These are phyloP conservation scores for Myiotriccus ornatus DNA, from an alignment of 2,797 vertebrate species.

Conservation along the genomic window DNA sequence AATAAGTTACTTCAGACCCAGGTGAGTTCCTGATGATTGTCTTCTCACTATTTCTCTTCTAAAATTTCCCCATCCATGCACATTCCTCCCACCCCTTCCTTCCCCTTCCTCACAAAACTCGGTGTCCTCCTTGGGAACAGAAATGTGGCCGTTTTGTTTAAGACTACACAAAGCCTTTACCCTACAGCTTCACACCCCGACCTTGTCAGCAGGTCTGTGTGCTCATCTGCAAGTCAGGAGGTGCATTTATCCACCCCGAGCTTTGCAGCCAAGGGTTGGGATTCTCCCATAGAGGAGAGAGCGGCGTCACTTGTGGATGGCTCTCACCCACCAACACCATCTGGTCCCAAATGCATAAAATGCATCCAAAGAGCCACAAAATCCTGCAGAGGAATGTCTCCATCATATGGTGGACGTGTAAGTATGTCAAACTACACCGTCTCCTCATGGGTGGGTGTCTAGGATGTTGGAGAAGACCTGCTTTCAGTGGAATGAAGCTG, in stretches of 20 bases:
- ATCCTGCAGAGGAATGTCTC: not conserved
- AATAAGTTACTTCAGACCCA: not conserved
- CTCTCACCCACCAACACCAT: not conserved
- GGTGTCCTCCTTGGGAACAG: not conserved
- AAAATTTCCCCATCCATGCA: not conserved
- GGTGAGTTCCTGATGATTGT: not conserved
- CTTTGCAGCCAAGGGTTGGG: not conserved
- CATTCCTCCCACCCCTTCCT: rapidly evolving
- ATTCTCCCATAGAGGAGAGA: not conserved
- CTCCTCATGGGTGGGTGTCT: not conserved
- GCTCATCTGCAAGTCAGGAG: not conserved
- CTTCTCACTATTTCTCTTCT: not conserved
- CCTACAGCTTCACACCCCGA: not conserved
- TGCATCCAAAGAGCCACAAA: not conserved
- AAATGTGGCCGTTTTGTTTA: rapidly evolving
- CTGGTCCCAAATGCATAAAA: not conserved
- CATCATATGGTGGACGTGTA: not conserved
- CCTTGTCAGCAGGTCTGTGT: not conserved
- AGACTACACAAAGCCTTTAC: not conserved
- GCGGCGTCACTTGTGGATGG: rapidly evolving
- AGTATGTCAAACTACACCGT: rapidly evolving
- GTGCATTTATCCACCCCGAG: rapidly evolving
- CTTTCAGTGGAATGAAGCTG: not conserved
- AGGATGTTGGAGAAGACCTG: rapidly evolving
- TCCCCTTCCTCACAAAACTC: not conserved